Conservation (phyloP, 2,888 invertebrate genomes). For the Rotaria sp. region DNA sequence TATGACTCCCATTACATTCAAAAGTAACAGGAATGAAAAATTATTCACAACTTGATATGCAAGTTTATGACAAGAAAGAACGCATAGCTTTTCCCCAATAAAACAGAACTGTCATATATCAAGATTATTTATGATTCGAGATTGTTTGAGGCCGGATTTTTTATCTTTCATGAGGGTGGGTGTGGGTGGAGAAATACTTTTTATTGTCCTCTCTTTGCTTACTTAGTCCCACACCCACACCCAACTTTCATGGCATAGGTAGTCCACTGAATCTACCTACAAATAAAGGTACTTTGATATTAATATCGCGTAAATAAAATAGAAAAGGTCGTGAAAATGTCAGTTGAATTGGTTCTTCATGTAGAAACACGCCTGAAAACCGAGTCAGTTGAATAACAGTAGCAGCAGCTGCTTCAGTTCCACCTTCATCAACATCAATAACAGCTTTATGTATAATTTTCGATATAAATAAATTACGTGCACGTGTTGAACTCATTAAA, state of each 20-base stretch:
- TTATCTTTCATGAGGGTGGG: too few relatives aligned
- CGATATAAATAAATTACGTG: conserved; percentile 45
- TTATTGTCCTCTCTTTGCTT: too few relatives aligned
- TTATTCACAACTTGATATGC: too few relatives aligned
- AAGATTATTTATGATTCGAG: too few relatives aligned
- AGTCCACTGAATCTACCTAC: conserved; percentile 20
- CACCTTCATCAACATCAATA: conserved; percentile 52
- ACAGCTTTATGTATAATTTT: conserved; percentile 50
- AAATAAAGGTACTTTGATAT: conserved; percentile 28
- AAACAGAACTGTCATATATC: too few relatives aligned
- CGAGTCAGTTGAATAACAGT: conserved; percentile 43
- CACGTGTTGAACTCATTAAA: neutral
- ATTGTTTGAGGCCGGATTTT: too few relatives aligned
- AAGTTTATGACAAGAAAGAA: too few relatives aligned
- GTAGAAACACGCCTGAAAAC: conserved; percentile 32
- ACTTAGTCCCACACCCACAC: too few relatives aligned
- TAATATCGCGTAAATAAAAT: conserved; percentile 46
- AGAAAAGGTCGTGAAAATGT: conserved; percentile 49
- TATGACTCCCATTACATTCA: too few relatives aligned
- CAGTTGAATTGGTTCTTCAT: conserved; percentile 40
- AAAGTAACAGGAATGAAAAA: too few relatives aligned
- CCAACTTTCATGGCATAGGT: neutral
- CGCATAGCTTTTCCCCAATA: too few relatives aligned
- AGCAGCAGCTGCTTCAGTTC: conserved; percentile 51
- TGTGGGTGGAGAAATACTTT: too few relatives aligned